These are phyloP conservation scores for Alosa sapidissima DNA, from an alignment of 2,797 vertebrate genomes.

Conservation along the genomic window DNA sequence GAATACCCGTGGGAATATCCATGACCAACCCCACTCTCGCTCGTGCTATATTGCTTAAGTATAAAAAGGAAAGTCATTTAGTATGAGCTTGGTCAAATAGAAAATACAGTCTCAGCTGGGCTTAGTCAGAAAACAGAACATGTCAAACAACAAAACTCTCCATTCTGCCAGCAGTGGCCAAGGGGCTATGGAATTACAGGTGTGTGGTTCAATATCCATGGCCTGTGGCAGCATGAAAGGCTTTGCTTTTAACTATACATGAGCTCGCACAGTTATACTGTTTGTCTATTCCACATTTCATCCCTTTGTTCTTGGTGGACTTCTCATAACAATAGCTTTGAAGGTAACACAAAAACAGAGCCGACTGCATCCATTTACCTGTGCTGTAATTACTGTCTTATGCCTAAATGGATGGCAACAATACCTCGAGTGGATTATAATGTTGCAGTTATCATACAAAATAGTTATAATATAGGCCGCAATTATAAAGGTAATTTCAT, in stretches of 20 bases:
- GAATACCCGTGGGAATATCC: no score
- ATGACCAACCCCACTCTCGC: no score
- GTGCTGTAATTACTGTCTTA: neutral
- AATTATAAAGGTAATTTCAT: neutral
- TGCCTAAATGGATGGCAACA: neutral
- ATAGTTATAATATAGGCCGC: neutral
- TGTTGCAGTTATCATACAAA: neutral
- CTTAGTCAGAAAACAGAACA: neutral
- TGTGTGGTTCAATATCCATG: neutral
- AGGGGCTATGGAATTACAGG: neutral
- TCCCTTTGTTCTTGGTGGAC: neutral
- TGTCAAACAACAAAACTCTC: neutral
- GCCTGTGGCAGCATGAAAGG: neutral
- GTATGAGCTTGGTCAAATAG: neutral
- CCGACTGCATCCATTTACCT: conserved; percentile 7
- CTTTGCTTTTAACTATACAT: neutral
- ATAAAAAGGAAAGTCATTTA: neutral
- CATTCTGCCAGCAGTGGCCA: neutral
- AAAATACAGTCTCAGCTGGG: neutral
- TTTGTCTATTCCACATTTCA: neutral
- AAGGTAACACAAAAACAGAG: neutral
- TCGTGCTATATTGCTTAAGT: no score
- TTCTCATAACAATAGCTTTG: neutral
- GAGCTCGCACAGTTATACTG: neutral
- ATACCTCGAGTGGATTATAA: neutral